Evolutionary conservation across 2,113 vertebrate species (phyloP).

Genomic region (Istiophorus platypterus): DNA sequence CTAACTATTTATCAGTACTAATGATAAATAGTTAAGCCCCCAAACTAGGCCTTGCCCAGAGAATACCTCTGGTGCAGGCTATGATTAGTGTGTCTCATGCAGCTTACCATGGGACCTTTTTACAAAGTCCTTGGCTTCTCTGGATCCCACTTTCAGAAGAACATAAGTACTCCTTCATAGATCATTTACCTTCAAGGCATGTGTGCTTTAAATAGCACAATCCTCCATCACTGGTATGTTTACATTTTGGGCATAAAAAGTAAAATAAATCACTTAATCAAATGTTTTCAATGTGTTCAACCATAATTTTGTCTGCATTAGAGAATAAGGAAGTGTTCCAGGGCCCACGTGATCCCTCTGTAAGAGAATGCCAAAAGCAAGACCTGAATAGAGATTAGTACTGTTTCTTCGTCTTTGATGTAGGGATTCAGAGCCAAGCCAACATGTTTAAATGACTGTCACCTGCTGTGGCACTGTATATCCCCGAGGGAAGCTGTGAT

Average conservation of each 20-base stretch:
- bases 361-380: constrained; percentile 60
- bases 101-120: constrained; percentile 6
- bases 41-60: no score
- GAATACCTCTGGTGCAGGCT: no score
- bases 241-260: constrained; percentile 21
- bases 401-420: constrained; percentile 70
- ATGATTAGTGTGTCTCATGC: background rate
- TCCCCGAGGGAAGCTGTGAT: constrained; percentile 71
- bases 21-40: no score
- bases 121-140: constrained; percentile 25
- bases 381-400: constrained; percentile 72
- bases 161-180: constrained; percentile 19
- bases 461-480: constrained; percentile 75
- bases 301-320: constrained; percentile 36
- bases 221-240: constrained; percentile 23
- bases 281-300: constrained; percentile 31
- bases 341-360: constrained; percentile 50
- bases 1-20: no score
- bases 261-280: background rate
- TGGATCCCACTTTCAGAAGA: constrained; percentile 12
- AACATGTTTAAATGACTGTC: constrained; percentile 75
- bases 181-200: constrained; percentile 1
- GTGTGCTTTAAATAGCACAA: constrained; percentile 25
- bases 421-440: constrained; percentile 61
- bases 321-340: constrained; percentile 45